Percentiles rank a stretch among this genome's conserved stretches.
phyloP scores from a whole-genome alignment of 2,888 invertebrate species.

The Noctua fimbriata region DNA sequence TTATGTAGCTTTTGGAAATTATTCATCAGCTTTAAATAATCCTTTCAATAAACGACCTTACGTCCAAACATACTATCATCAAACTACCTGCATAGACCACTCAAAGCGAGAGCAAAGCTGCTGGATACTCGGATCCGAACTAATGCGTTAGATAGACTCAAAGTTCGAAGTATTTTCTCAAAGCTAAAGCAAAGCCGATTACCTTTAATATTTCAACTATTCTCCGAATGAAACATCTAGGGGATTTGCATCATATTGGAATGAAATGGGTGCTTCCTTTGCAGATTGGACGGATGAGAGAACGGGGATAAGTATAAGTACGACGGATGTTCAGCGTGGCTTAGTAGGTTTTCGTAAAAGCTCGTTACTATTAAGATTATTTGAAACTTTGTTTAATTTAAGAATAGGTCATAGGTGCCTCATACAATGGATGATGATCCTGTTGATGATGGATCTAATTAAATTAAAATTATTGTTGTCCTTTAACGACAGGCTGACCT shows the following conservation, averaged over 20 bases:
- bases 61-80: not conserved
- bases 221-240: conserved; percentile 57
- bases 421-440: too few relatives aligned
- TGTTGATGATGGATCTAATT: too few relatives aligned
- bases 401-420: too few relatives aligned
- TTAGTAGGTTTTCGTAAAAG: not conserved
- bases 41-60: not conserved
- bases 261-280: conserved; percentile 57
- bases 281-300: conserved; percentile 33
- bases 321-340: not conserved
- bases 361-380: not conserved
- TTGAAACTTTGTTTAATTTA: not conserved
- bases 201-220: conserved; percentile 80
- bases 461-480: too few relatives aligned
- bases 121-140: conserved; percentile 66
- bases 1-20: not conserved
- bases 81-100: conserved; percentile 10
- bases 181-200: conserved; percentile 77
- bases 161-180: conserved; percentile 68
- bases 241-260: conserved; percentile 83
- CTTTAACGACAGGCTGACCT: too few relatives aligned
- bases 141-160: conserved; percentile 65
- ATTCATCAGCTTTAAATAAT: conserved; percentile 16
- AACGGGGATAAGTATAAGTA: conserved; percentile 11
- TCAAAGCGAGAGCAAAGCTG: conserved; percentile 28